A percentile compares a stretch with the other conserved stretches of the same genome.
phyloP scores from a whole-genome alignment of 2,113 vertebrate species.

The Gnathonemus echidnorhynchus region DNA sequence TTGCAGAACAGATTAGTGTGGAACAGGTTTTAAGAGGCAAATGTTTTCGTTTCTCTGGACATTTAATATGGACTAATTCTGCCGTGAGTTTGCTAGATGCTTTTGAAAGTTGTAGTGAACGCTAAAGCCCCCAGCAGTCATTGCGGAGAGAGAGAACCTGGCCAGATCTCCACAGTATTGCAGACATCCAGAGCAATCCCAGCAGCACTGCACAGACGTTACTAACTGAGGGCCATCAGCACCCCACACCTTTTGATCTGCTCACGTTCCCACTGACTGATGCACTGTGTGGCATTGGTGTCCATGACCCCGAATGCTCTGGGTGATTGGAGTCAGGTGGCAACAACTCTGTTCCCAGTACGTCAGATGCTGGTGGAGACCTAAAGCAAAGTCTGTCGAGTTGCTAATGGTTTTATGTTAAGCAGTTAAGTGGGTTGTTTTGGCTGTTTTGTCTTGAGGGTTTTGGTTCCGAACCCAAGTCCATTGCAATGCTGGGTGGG shows the following conservation, averaged over 20 bases:
- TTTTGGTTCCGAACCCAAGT: background rate
- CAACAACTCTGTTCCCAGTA: background rate
- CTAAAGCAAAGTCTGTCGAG: background rate
- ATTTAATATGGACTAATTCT: background rate
- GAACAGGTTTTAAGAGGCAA: background rate
- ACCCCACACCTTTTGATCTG: background rate
- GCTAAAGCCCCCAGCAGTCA: background rate
- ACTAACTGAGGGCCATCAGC: background rate
- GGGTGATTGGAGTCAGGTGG: background rate
- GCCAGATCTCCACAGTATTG: background rate
- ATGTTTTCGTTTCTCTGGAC: background rate
- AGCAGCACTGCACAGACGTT: background rate
- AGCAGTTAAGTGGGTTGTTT: background rate
- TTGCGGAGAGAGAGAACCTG: background rate
- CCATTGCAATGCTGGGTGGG: background rate
- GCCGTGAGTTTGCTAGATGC: background rate
- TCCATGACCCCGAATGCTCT: background rate
- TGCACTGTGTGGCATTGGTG: background rate
- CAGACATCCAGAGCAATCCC: background rate
- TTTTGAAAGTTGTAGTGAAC: background rate
- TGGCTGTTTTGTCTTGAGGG: background rate
- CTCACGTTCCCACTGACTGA: background rate
- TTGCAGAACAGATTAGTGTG: background rate
- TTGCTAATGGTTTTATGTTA: background rate
- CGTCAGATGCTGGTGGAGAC: background rate